Base-by-base conservation (phyloP, 2,888 invertebrate genomes). In the Linhomoeus sp. region DNA sequence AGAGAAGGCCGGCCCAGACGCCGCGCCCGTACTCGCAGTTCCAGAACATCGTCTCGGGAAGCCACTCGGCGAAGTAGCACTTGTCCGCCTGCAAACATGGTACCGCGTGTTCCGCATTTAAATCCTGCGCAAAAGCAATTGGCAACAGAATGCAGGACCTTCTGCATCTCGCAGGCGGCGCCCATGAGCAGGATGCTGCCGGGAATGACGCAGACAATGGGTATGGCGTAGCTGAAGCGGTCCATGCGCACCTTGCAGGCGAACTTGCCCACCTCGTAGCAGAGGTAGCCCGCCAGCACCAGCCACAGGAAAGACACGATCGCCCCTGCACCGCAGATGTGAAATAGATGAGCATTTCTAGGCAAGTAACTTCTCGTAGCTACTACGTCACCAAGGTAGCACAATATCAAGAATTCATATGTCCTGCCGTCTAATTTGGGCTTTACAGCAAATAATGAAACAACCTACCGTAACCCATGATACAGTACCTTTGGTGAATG, bases 221-320 rank as follows among this genome's bases (percentile, higher is more conserved):
- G 90, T 58, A 90, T 83, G 0, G 90, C 86, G 63, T 86, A 90
- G 64, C 87, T 86, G 72, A 88, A 87, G 22, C 85, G 82, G 71
- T 90, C 90, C 52, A 92, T 88, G 26, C 36, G 25, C 38, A 50
- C 50, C 33, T 49, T 50, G 52, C 70, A 71, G 5, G 70, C 68
- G 51, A 70, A 65, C 47, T 67, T 65, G 23, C 64, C 66, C 23
- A 64, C 56, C 47, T 66, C 63, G 59, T 65, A 58, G 56, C 66
- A 60, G 12, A 67, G 25, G 2, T 60, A 55, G 2, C 60, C 52
- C 1, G 59, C 53, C 22, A 47, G 3, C 14, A 38, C 5, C 22
- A 45, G 22, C 43, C 22, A 14, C 22, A 41, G 3, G 22, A 37
- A 26, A 7, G 5, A 17, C 40, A 7, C 3, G 37, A 37, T 5